Conservation (phyloP, 2,888 invertebrate genomes). For the Ochropacha duplaris region DNA sequence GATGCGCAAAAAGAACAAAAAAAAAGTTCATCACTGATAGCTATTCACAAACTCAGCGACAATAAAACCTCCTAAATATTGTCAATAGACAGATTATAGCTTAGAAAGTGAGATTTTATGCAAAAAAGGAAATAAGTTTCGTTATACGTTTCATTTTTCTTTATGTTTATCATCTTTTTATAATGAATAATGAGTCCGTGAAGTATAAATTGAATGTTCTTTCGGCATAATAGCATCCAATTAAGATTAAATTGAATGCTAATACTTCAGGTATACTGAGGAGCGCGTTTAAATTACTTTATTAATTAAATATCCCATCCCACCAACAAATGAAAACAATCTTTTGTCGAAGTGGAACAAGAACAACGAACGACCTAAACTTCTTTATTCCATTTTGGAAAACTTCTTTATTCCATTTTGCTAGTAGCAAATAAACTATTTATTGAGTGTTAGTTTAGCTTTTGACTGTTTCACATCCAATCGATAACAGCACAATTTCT, state of each 20-base stretch:
- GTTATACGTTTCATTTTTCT: neutral
- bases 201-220: neutral
- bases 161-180: neutral
- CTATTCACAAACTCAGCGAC: neutral
- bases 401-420: neutral
- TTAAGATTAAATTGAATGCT: neutral
- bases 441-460: neutral
- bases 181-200: neutral
- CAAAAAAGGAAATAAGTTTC: neutral
- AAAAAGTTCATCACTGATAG: neutral
- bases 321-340: neutral
- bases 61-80: neutral
- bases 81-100: slow-evolving; percentile 2
- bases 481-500: neutral
- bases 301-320: neutral
- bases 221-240: neutral
- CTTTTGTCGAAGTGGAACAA: neutral
- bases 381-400: neutral
- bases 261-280: neutral
- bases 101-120: neutral
- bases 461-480: neutral
- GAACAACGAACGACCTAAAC: neutral
- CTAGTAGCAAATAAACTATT: neutral
- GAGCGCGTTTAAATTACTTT: neutral
- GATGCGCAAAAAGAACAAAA: slow-evolving; percentile 47